Base-by-base conservation (phyloP, 2,888 invertebrate species). In the Cataglyphis albicans region DNA sequence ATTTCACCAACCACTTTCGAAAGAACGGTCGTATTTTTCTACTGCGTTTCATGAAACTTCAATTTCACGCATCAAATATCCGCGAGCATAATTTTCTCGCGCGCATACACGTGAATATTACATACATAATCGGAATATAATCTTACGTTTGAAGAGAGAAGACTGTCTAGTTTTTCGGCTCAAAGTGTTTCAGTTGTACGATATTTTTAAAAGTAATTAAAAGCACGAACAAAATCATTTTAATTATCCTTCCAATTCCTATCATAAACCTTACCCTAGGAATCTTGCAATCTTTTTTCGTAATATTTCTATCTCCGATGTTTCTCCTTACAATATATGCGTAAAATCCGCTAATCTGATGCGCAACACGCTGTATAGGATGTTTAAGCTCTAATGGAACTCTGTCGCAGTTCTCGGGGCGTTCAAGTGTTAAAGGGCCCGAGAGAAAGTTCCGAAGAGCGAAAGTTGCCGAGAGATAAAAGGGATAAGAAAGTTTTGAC, bases 401-500 rank as follows among this genome's bases (percentile, higher is more conserved):
- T 15, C n/a, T 21, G 57, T 70, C 76, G 29, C 57, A 57, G n/a
- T 52, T 32, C 72, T 35, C 15, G 38, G 25, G 44, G 52, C 41
- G 21, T 41, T 57, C n/a, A 38, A 55, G 29, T 57, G 70, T 18
- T 21, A 41, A 67, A 57, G 57, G 32, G 21, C 29, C 15, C 38
- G 55, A 29, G 55, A 29, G 32, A 10, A 57, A 78, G 41, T 32
- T 72, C 38, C 57, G 57, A 44, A 72, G 57, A 59, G 21, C 44
- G 57, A 81, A 80, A 78, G 84, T 57, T 81, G 78, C 44, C n/a
- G n/a, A 68, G 21, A 80, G 44, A 84, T 78, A 86, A 87, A 61
- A 59, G 72, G 32, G 59, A 73, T 73, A 80, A 72, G 44, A 74
- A 84, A 78, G 80, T 67, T 81, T 87, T 18, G 38, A 95, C 98